Evolutionary conservation across 2,797 vertebrate genomes (phyloP).

Genomic region (Lepilemur septentrionalis): DNA sequence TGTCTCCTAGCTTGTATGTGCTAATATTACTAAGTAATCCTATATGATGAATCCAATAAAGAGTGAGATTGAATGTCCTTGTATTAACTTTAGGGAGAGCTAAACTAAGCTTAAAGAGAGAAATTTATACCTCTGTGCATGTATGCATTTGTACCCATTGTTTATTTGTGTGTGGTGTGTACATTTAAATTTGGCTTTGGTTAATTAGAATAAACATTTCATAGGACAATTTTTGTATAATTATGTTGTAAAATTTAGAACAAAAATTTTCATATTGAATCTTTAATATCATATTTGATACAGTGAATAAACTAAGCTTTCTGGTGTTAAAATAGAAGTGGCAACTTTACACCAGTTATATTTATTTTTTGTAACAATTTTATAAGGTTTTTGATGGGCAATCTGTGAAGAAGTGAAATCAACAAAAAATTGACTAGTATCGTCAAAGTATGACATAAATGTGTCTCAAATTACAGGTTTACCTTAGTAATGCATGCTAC

Average conservation of each 20-base stretch:
- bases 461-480: constrained; percentile 2
- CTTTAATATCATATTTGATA: background rate
- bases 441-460: background rate
- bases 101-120: background rate
- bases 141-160: background rate
- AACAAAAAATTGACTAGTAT: background rate
- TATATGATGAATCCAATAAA: background rate
- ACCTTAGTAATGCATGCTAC: background rate
- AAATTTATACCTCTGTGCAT: background rate
- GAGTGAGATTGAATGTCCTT: background rate
- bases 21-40: background rate
- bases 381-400: background rate
- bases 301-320: background rate
- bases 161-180: background rate
- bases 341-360: background rate
- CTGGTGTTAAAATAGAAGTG: background rate
- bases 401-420: background rate
- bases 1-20: background rate
- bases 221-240: background rate
- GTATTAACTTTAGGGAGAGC: background rate
- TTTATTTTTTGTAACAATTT: background rate
- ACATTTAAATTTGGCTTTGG: constrained; percentile 8
- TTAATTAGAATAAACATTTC: background rate
- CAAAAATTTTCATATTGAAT: background rate
- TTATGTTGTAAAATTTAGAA: background rate